Base-by-base conservation (phyloP, 2,888 invertebrate genomes). In the Microdon myrmicae region DNA sequence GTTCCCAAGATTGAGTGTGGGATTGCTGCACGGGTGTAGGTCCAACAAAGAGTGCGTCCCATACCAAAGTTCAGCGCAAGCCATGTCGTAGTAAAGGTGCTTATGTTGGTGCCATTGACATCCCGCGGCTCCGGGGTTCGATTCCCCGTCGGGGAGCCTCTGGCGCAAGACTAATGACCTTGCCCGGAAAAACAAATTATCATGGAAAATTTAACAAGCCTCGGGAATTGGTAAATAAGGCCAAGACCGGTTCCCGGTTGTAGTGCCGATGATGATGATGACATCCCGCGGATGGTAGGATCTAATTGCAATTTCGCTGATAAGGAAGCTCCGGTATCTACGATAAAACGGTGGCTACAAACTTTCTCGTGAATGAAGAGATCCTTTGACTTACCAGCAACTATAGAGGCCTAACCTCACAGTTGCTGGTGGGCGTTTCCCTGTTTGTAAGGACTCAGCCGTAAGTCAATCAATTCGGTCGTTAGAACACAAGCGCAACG, bases 361-460 rank as follows among this genome's bases (percentile, higher is more conserved):
- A 26, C 25, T 45, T 43, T 43, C 8, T 32, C 23, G 6, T 9
- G 4, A 16, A 43, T 43, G 7, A 43, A 43, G 23, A 31, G 31
- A 16, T 23, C 23, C 16, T 7, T 14, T 9, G 10, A 44, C 43
- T 43, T 31, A 43, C 31, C 31, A 29, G 43, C 22, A 34, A 34
- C 44, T 8, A 25, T 4, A 32, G 34, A 26, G n/a, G 45, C 45
- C 26, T 45, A 25, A 8, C 23, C 45, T 45, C 17, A 13, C 7
- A n/a, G 45, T 25, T 19, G 26, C 25, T 34, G 32, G 22, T 2
- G 16, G 45, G 17, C 26, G 26, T 34, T 45, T 45, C 17, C 26
- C 35, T 35, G 45, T 16, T 16, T n/a, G 10, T 26, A 26, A 25
- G 12, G n/a, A 16, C 35, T 35, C 4, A 28, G 45, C 3, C 4